Base-by-base conservation (phyloP, 2,113 vertebrate species). In the Passerina amoena region DNA sequence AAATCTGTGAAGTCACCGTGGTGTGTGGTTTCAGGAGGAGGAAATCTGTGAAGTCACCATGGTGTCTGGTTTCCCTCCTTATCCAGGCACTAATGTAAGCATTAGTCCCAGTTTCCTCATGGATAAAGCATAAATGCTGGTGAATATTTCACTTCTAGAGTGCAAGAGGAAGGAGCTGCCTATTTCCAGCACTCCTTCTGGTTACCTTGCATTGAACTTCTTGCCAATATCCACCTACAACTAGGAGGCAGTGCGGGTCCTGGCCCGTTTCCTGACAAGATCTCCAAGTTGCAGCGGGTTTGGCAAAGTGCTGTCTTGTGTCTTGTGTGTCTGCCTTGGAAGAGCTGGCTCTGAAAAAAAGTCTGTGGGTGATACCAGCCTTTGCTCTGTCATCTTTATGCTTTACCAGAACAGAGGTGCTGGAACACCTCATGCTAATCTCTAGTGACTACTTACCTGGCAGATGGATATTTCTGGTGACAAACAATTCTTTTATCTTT, bases 211-310 rank as follows among this genome's bases (percentile, higher is more conserved):
- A 51, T 0, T 92, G 88, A 93, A 84, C 57, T 86, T 87, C 65
- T 65, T 96, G 93, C 89, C 91, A 87, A 77, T 47, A 94, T 59
- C 93, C 81, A 91, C 89, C 90, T 91, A 91, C 93, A 68, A 11
- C 18, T n/a, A 73, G 23, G n/a, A 91, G 73, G 69, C 83, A 92
- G 73, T 0, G 2, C 56, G 71, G 73, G 73, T 92, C 70, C 66
- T 92, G 92, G 94, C 91, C 53, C 8, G 63, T 68, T 91, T 96
- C 84, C 87, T 80, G 80, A 73, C 24, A 45, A 77, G 77, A 87
- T 72, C 77, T 89, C 86, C 50, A 77, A 51, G 54, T 24, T 80
- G 70, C 82, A 66, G 38, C 37, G 54, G 45, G 30, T 80, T 91
- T 92, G 82, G 91, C 89, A 76, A 59, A 61, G 33, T 28, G 45